Base-by-base conservation (phyloP, 2,888 invertebrate species). In the Pollenia angustigena region DNA sequence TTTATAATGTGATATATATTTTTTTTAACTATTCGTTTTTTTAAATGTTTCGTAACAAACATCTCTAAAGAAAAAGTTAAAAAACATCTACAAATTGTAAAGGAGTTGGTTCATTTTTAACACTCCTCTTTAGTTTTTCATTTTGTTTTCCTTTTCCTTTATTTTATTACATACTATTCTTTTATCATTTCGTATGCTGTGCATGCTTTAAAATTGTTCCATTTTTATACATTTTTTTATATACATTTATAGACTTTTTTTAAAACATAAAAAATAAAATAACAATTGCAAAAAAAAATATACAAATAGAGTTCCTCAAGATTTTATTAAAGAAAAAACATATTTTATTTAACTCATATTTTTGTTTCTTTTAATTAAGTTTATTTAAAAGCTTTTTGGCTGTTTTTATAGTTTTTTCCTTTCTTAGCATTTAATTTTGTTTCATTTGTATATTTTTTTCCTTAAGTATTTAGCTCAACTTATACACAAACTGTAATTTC, bases 131-230 rank as follows among this genome's bases (percentile, higher is more conserved):
- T 64, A 44, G 44, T 75, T 62, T 75, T 64, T 54, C 60, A 62
- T 48, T 74, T 72, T 64, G 72, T 78, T 82, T 56, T 58, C 69
- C 46, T 48, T 81, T 76, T 66, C 48, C 74, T 64, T 69, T 82
- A 72, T 82, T 58, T 76, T 71, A 44, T 72, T 64, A 11, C 42
- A 74, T 74, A 18, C 12, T 42, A 23, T 79, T 68, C 81, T 86
- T 82, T 83, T 83, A 79, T 85, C 75, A 64, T 88, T 82, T 85
- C 82, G 85, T 85, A 80, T 87, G 87, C 85, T 85, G 56, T 85
- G 85, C 85, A 87, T 85, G 87, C 81, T 68, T 85, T 69, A 56
- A 56, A 72, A 32, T 64, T 56, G 16, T 80, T 32, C 23, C 54
- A 72, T 83, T 58, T 79, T 64, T 74, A 82, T 18, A 72, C 16